Evolutionary conservation across 2,113 vertebrate species (phyloP).

Genomic region (Lampris megalopsis): DNA sequence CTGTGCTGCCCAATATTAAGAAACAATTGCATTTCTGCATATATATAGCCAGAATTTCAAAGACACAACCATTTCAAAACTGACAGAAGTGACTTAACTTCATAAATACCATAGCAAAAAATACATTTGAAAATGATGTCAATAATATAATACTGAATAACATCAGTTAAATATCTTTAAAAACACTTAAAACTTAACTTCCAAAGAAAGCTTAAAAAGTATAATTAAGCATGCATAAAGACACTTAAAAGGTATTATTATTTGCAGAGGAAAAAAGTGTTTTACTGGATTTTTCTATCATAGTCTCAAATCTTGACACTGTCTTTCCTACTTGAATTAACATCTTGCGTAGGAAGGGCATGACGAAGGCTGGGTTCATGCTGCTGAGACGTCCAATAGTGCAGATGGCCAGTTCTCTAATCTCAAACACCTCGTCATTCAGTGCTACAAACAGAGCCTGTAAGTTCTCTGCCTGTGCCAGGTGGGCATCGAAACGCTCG

Average conservation of each 20-base stretch:
- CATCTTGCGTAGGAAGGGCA: slow-evolving; percentile 99
- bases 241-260: too few species aligned
- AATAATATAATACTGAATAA: too few species aligned
- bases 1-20: too few species aligned
- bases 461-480: slow-evolving; percentile 96
- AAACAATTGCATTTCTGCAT: too few species aligned
- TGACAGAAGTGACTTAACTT: neutral
- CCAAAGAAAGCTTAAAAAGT: too few species aligned
- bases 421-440: slow-evolving; percentile 98
- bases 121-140: too few species aligned
- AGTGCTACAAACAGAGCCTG: slow-evolving; percentile 97
- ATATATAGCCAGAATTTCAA: neutral
- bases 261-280: too few species aligned
- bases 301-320: neutral
- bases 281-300: too few species aligned
- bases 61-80: neutral
- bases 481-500: slow-evolving; percentile 97
- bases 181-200: too few species aligned
- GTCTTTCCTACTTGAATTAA: slow-evolving; percentile 91
- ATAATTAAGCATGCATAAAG: too few species aligned
- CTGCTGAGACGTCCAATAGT: slow-evolving; percentile 97
- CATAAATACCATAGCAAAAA: too few species aligned
- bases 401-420: slow-evolving; percentile 97
- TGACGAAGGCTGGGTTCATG: slow-evolving; percentile 99
- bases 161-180: too few species aligned